Evolutionary conservation across 2,888 invertebrate genomes (phyloP).

Genomic region (Leptopterna dolabrata): DNA sequence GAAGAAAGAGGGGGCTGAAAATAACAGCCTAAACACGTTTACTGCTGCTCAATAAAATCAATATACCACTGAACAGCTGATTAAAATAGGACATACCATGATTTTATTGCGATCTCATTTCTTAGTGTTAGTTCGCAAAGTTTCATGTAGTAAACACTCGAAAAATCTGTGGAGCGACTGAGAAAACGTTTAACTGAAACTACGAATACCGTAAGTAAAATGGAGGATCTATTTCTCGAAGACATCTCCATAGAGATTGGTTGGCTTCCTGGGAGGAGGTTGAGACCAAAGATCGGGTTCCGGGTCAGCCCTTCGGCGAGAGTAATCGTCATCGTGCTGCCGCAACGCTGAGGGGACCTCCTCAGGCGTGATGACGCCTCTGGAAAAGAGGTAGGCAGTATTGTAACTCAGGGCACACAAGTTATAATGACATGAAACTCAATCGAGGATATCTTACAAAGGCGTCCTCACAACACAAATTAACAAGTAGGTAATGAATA

Average conservation of each 20-base stretch:
- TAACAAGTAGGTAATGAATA: no score
- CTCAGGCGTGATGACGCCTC: conserved; percentile 55
- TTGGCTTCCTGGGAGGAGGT: conserved; percentile 34
- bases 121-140: not conserved
- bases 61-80: not conserved
- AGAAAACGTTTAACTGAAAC: not conserved
- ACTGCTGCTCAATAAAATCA: no score
- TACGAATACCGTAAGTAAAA: not conserved
- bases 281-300: conserved; percentile 41
- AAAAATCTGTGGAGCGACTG: not conserved
- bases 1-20: no score
- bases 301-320: conserved; percentile 5
- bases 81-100: not conserved
- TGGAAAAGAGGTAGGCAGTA: not conserved
- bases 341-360: conserved; percentile 53
- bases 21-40: no score
- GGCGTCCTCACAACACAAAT: no score
- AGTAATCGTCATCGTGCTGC: conserved; percentile 25
- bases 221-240: conserved; percentile 57
- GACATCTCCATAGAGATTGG: conserved; percentile 59
- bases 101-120: not conserved
- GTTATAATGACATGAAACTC: no score
- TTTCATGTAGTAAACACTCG: not conserved
- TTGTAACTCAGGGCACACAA: no score
- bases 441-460: no score